Conservation (phyloP, 1,140 invertebrate species). For the Akabosia matsudoensis region DNA sequence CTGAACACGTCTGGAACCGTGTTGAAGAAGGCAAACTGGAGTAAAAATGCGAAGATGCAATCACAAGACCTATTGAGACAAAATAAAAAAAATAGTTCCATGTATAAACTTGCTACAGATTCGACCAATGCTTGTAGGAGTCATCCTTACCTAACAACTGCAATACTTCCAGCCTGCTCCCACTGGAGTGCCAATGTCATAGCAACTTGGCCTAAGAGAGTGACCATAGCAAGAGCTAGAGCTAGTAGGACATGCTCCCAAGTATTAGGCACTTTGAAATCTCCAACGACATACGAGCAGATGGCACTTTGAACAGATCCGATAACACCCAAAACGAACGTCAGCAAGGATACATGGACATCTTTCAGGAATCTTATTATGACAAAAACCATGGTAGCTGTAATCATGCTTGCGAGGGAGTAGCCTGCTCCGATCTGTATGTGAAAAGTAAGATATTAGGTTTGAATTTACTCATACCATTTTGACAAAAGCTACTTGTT, state of each 20-base stretch:
- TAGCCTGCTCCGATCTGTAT: slow-evolving; percentile 25
- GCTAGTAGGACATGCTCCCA: neutral
- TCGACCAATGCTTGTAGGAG: no score
- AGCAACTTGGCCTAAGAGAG: slow-evolving; percentile 69
- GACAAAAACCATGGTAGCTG: slow-evolving; percentile 21
- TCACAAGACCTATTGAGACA: neutral
- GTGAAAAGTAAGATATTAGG: neutral
- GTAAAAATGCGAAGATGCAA: neutral
- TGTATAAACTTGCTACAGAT: no score
- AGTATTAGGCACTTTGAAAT: neutral
- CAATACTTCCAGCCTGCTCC: slow-evolving; percentile 83
- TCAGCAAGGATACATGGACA: neutral
- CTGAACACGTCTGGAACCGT: slow-evolving; percentile 12
- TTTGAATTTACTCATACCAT: neutral
- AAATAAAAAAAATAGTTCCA: no score
- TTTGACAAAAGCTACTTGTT: neutral
- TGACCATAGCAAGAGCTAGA: neutral
- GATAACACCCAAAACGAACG: neutral
- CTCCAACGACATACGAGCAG: neutral
- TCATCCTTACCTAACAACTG: no score
- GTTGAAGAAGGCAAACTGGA: neutral
- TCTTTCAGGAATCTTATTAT: slow-evolving; percentile 2
- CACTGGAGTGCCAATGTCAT: slow-evolving; percentile 78
- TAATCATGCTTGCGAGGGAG: slow-evolving; percentile 13
- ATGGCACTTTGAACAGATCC: neutral